Evolutionary conservation across 2,113 vertebrate genomes (phyloP).

Genomic region (Accipiter cooperii): DNA sequence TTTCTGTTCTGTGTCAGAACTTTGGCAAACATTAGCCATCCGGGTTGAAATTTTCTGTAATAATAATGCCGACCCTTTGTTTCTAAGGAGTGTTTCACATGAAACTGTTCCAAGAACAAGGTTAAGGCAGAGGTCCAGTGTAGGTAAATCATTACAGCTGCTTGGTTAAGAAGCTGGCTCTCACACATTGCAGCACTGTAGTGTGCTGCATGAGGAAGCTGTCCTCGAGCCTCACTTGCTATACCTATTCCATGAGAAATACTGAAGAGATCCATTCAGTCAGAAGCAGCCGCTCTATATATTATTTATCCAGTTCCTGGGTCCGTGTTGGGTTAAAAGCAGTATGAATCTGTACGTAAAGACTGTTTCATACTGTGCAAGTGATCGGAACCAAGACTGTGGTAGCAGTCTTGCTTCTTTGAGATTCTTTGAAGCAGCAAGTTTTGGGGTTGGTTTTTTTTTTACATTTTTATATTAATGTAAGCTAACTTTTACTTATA

Average conservation of each 20-base stretch:
- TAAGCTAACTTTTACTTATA: neutral
- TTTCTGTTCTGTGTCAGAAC: neutral
- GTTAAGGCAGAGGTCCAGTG: neutral
- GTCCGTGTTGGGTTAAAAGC: neutral
- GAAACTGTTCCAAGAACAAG: neutral
- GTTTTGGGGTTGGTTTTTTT: neutral
- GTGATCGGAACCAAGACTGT: neutral
- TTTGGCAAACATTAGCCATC: neutral
- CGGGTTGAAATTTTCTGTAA: neutral
- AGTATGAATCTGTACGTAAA: neutral
- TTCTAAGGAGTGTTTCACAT: neutral
- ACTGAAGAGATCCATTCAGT: neutral
- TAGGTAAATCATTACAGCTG: neutral
- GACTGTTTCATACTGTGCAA: neutral
- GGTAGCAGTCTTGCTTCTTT: neutral
- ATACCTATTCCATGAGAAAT: neutral
- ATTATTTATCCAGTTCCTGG: neutral
- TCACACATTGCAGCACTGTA: neutral
- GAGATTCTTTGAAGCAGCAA: neutral
- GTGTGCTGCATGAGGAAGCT: neutral
- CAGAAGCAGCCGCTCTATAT: neutral
- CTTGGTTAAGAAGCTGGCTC: neutral
- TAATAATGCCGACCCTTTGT: neutral
- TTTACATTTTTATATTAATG: neutral
- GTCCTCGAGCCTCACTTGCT: accelerated